phyloP scores from a whole-genome alignment of 2,113 vertebrate genomes.

The Grus americana region DNA sequence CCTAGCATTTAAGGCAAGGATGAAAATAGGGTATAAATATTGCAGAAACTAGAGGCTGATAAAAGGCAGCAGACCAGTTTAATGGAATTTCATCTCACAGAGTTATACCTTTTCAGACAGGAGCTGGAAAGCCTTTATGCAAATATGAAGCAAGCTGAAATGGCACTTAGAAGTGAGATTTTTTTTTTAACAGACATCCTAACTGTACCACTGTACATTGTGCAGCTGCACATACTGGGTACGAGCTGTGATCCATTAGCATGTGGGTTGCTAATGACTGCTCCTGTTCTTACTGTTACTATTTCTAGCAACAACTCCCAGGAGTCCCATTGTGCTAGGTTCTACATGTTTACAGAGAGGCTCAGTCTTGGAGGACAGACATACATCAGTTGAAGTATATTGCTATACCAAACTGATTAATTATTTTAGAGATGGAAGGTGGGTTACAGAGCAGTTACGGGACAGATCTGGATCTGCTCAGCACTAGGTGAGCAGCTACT shows the following conservation, averaged over 20 bases:
- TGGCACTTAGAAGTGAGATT: background rate
- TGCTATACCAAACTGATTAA: background rate
- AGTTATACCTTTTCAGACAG: conserved; percentile 1
- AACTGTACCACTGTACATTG: background rate
- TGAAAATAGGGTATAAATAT: conserved; percentile 45
- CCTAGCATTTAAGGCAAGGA: conserved; percentile 41
- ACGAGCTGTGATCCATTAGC: background rate
- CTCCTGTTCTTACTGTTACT: background rate
- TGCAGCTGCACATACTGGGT: background rate
- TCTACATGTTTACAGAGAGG: background rate
- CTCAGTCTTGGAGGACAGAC: background rate
- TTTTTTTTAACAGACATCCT: background rate
- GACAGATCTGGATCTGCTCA: background rate
- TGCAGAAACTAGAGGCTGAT: conserved; percentile 39
- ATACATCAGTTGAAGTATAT: background rate
- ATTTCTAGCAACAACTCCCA: background rate
- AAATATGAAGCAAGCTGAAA: conserved; percentile 46
- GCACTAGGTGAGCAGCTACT: background rate
- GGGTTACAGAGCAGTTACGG: background rate
- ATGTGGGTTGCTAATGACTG: background rate
- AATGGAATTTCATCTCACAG: conserved; percentile 38
- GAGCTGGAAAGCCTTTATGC: conserved; percentile 34
- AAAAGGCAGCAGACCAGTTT: conserved; percentile 40
- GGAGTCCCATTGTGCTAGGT: background rate
- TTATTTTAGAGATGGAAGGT: background rate